phyloP scores from a whole-genome alignment of 2,113 vertebrate species.

The Amphiprion percula region DNA sequence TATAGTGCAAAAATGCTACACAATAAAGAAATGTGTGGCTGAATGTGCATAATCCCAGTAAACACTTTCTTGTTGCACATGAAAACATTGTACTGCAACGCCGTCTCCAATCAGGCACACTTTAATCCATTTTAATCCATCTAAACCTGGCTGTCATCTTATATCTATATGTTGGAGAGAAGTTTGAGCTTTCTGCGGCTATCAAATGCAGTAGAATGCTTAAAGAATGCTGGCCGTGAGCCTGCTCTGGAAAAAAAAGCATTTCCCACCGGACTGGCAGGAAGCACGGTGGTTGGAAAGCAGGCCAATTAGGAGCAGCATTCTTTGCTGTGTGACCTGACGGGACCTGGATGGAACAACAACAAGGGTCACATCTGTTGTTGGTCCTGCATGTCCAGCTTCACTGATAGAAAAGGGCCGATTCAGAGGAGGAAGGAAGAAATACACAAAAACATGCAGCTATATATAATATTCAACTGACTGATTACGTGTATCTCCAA shows the following conservation, averaged over 20 bases:
- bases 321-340: conserved; percentile 10
- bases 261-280: conserved; percentile 14
- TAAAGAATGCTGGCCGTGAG: not conserved
- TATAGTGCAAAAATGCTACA: no score
- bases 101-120: no score
- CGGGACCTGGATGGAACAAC: conserved; percentile 14
- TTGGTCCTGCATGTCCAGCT: not conserved
- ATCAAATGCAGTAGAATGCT: not conserved
- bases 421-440: not conserved
- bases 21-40: no score
- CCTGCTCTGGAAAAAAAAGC: conserved; percentile 12
- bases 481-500: not conserved
- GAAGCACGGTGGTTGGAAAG: conserved; percentile 4
- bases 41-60: no score
- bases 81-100: no score
- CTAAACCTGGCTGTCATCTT: not conserved
- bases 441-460: not conserved
- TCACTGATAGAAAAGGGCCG: not conserved
- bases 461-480: no score
- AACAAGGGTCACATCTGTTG: not conserved
- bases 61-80: no score
- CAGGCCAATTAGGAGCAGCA: not conserved
- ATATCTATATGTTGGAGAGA: not conserved
- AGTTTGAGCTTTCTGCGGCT: not conserved
- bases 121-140: no score